A percentile compares a stretch with the other conserved stretches of the same genome.
phyloP scores from a whole-genome alignment of 2,888 invertebrate genomes.

The Caenorhabditis angaria region DNA sequence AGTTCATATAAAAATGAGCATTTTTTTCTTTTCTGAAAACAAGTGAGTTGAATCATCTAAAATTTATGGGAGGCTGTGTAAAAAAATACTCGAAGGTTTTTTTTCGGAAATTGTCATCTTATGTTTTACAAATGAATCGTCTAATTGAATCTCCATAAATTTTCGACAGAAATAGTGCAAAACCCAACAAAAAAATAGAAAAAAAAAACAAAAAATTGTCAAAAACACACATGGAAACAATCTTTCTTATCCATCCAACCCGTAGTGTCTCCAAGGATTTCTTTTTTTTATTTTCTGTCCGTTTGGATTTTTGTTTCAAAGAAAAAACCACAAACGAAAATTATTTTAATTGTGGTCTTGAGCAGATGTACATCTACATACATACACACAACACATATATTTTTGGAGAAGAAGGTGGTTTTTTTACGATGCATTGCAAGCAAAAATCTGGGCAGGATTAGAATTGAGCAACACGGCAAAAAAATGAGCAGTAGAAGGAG shows the following conservation, averaged over 20 bases:
- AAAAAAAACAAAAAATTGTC: neutral
- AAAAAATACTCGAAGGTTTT: too few relatives aligned
- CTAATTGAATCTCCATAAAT: too few relatives aligned
- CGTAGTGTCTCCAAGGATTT: neutral
- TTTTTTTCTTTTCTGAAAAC: too few relatives aligned
- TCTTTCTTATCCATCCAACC: neutral
- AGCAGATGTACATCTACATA: neutral
- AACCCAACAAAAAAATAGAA: neutral
- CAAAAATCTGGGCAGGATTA: neutral
- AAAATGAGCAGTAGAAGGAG: neutral
- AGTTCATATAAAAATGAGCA: too few relatives aligned
- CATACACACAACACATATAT: too few relatives aligned
- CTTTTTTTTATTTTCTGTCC: neutral
- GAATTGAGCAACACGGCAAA: neutral
- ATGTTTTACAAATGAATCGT: too few relatives aligned
- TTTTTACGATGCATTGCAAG: neutral
- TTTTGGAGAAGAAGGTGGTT: neutral
- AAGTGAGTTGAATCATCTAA: too few relatives aligned
- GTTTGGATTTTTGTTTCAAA: neutral
- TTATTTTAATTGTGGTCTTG: neutral
- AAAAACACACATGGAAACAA: conserved; percentile 4
- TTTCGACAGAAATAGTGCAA: neutral
- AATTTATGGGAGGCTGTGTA: too few relatives aligned
- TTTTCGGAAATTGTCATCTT: too few relatives aligned
- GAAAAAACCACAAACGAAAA: neutral